Conservation (phyloP, 2,888 invertebrate species). For the Eudemis profundana region DNA sequence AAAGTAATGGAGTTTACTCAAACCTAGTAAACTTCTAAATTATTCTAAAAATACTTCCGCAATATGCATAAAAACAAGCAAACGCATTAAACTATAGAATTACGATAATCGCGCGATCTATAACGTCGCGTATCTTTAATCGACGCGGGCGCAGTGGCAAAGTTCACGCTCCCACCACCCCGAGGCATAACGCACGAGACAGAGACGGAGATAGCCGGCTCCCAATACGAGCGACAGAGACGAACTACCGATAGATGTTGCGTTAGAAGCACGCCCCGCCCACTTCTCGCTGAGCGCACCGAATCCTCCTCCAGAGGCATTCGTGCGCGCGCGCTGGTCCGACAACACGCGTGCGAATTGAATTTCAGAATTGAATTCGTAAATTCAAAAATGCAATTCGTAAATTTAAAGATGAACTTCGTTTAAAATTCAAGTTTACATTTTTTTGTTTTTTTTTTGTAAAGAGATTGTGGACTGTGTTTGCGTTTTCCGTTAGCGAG, state of each 20-base stretch:
- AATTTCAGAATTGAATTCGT: slow-evolving; percentile 64
- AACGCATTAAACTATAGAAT: slow-evolving; percentile 61
- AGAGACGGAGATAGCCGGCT: slow-evolving; percentile 54
- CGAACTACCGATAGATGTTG: slow-evolving; percentile 72
- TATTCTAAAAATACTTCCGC: slow-evolving; percentile 3
- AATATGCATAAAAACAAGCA: slow-evolving; percentile 51
- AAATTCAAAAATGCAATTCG: slow-evolving; percentile 62
- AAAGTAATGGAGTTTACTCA: neutral
- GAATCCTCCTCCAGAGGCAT: slow-evolving; percentile 80
- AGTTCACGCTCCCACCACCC: slow-evolving; percentile 81
- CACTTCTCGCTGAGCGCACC: slow-evolving; percentile 66
- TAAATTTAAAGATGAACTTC: slow-evolving; percentile 32
- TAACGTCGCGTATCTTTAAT: slow-evolving; percentile 79
- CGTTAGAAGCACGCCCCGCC: slow-evolving; percentile 82
- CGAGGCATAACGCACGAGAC: slow-evolving; percentile 60
- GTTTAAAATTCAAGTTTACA: slow-evolving; percentile 24
- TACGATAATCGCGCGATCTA: slow-evolving; percentile 76
- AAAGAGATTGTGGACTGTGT: slow-evolving; percentile 65
- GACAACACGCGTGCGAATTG: slow-evolving; percentile 65
- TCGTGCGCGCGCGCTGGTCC: slow-evolving; percentile 82
- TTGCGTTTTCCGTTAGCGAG: slow-evolving; percentile 74
- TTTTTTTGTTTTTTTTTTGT: slow-evolving; percentile 38
- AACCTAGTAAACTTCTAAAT: neutral
- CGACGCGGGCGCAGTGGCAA: slow-evolving; percentile 71
- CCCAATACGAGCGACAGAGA: slow-evolving; percentile 57